Conservation (phyloP, 37 sponge, comb jelly and placozoan species). For the Amphimedon queenslandica region DNA sequence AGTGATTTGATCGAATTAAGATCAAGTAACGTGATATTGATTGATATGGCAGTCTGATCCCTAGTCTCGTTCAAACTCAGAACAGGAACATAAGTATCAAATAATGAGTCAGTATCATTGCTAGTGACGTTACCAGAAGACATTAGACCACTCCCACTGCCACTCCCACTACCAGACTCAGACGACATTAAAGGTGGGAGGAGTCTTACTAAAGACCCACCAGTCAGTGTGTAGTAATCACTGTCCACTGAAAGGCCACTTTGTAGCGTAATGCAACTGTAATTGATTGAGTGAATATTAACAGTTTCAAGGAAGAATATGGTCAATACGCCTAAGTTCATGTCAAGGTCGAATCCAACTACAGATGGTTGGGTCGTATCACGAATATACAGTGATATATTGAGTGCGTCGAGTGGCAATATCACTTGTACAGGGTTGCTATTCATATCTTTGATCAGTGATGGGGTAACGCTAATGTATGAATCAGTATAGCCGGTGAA, state of each 20-base stretch:
- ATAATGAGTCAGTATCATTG: constrained; percentile 1
- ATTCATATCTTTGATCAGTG: constrained; percentile 68
- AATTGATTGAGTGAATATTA: constrained; percentile 58
- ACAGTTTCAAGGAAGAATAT: constrained; percentile 77
- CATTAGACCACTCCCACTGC: constrained; percentile 15
- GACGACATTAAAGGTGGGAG: constrained; percentile 12
- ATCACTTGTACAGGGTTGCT: constrained; percentile 50
- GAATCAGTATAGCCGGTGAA: constrained; percentile 32
- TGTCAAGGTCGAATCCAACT: constrained; percentile 78
- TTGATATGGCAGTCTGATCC: constrained; percentile 64
- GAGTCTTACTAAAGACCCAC: constrained; percentile 60
- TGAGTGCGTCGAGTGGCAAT: constrained; percentile 10
- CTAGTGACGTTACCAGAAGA: constrained; percentile 7
- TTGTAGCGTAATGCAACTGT: constrained; percentile 54
- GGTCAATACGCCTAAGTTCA: constrained; percentile 65
- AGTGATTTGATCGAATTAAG: constrained; percentile 66
- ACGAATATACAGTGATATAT: constrained; percentile 11
- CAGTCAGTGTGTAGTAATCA: constrained; percentile 34
- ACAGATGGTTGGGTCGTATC: constrained; percentile 55
- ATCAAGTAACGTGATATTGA: constrained; percentile 64
- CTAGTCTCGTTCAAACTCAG: constrained; percentile 18
- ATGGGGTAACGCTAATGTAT: constrained; percentile 39
- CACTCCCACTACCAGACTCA: constrained; percentile 13
- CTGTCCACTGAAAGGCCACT: constrained; percentile 14
- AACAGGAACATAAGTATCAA: constrained; percentile 50